Conservation (phyloP, 2,113 vertebrate species). For the Hippoglossus stenolepis region DNA sequence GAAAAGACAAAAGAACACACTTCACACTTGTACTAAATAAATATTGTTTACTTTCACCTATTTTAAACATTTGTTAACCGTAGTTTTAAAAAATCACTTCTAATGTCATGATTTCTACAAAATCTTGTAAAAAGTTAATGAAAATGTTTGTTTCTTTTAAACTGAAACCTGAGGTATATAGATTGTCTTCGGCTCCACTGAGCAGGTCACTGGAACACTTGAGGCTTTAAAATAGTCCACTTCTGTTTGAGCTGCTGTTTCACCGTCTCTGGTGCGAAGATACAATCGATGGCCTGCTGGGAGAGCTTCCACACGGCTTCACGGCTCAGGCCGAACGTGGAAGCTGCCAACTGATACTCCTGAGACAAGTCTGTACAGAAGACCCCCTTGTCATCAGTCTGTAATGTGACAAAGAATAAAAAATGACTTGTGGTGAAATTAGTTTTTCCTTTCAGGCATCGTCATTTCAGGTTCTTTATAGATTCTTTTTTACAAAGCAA, state of each 20-base stretch:
- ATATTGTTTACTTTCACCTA: conserved; percentile 33
- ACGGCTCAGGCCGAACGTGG: conserved; percentile 88
- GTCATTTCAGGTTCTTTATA: background rate
- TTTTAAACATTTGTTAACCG: conserved; percentile 6
- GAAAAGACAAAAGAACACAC: conserved; percentile 15
- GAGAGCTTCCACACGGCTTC: conserved; percentile 91
- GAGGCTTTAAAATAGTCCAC: conserved; percentile 86
- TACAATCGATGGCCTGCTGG: conserved; percentile 87
- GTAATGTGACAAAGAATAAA: conserved; percentile 36
- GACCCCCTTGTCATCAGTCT: conserved; percentile 98
- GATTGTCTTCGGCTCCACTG: background rate
- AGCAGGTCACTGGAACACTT: conserved; percentile 58
- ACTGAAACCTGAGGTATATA: conserved; percentile 54
- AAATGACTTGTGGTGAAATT: background rate
- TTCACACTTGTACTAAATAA: conserved; percentile 29
- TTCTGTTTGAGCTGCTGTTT: conserved; percentile 86
- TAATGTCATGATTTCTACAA: conserved; percentile 16
- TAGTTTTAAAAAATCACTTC: background rate
- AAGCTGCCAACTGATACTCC: conserved; percentile 92
- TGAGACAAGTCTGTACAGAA: conserved; percentile 93
- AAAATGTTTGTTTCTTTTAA: background rate
- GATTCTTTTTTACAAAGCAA: background rate
- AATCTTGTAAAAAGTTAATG: conserved; percentile 19
- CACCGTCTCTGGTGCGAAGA: conserved; percentile 86
- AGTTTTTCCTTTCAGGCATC: background rate